Base-by-base conservation (phyloP, 2,888 invertebrate species). In the Ectropis crepuscularia region DNA sequence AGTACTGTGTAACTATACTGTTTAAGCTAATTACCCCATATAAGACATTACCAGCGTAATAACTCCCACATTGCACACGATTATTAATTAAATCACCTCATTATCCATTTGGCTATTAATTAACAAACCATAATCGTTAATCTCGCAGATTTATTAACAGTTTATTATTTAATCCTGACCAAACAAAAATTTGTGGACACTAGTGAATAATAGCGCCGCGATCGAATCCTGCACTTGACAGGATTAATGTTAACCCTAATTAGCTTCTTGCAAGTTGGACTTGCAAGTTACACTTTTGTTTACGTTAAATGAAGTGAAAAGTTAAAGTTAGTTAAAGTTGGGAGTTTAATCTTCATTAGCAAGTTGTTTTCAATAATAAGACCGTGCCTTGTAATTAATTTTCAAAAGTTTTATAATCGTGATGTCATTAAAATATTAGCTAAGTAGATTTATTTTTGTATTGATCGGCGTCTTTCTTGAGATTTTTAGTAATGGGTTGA, bases 191-290 rank as follows among this genome's bases (percentile, higher is more conserved):
- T 11, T 10, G 36, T 54, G n/a, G 61, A 36, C 5, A 12, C 45
- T 42, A 51, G 39, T 38, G 10, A 11, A 11, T 47, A 46, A 47
- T 28, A 28, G 28, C 49, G 39, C 9, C 11, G 37, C 12, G 36
- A 59, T 59, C 50, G 38, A 51, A 51, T 51, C 47, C 59, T 51
- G 55, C 59, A 42, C 55, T 55, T 60, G 59, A 64, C 55, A 55
- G 63, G 55, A 64, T 64, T 43, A 59, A 50, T 58, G 49, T 50
- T 12, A 36, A 42, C 46, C 38, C 9, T 50, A 55, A 55, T 55
- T 42, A 51, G 47, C 59, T 49, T 53, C 42, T 47, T 54, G 12
- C 12, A 49, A 49, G 38, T 61, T 11, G 43, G 41, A 54, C 36
- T 54, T 50, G 45, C 8, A 53, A 60, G 47, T 53, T 47, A 5